Evolutionary conservation across 2,888 invertebrate species (phyloP), one percentile per base, ranked within the genome.

Genomic region (Pocota personata): DNA sequence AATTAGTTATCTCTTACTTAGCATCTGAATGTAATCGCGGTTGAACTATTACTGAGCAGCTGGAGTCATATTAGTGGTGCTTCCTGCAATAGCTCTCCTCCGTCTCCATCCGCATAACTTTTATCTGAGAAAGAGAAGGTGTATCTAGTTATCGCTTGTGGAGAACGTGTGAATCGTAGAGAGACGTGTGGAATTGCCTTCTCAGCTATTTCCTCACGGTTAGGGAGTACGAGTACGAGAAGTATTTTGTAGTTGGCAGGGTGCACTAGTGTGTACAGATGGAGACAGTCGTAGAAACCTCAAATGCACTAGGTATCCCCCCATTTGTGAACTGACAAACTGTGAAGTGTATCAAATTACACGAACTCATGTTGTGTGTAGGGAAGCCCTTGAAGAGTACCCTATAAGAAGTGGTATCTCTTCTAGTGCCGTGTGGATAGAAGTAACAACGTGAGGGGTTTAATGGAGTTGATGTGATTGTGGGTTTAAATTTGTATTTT

Each of bases 371-470:
- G 57, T 27, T 58, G 62, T 50, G 48, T 64, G 40, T 46, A 72
- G 72, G 16, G 86, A 86, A 86, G 86, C 86, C 86, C 82, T 77
- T 82, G 14, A 86, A 86, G 76, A 62, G 71, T 57, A 10, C 16
- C 57, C 46, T 35, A 21, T 60, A 52, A 32, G 24, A 52, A 66
- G 58, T 37, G 46, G 10, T 55, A 24, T 21, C 32, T 35, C 37
- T 52, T 46, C 55, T 37, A 16, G 40, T 16, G n/a, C 57, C 19
- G 16, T 14, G 14, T 50, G 30, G 12, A 66, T 19, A 50, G 14
- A 55, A 24, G 19, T 16, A 55, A 43, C n/a, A 3, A n/a, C 0
- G 37, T 12, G 48, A 12, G 50, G 27, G 14, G 40, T 67, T 64
- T 80, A 80, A 71, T 80, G 24, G 50, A 71, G 55, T 80, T 75